Evolutionary conservation across 2,888 invertebrate genomes (phyloP), one percentile per base, ranked within the genome.

Genomic region (Nomada lathburiana): DNA sequence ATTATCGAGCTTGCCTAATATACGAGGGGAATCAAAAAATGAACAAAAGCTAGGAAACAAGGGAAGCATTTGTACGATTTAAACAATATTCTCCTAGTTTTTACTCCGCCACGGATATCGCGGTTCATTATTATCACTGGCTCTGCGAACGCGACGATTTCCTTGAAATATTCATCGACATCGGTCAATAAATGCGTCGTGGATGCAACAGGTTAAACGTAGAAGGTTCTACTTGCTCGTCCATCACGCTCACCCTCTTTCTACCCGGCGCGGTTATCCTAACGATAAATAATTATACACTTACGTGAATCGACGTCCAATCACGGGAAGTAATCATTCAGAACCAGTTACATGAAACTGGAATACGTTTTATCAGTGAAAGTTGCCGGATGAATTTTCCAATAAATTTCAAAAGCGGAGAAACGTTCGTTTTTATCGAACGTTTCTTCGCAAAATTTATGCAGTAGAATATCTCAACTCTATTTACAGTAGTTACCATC

Each of bases 141-240:
- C 29, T n/a, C 50, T 36, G n/a, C 20, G 65, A 71, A 71, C 57
- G 64, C 57, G 75, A 73, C 79, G 64, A 81, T 81, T 80, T 59
- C 69, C 59, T 71, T 86, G 75, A 88, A 88, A 88, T 88, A 88
- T 88, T 88, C 88, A 88, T 88, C 80, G 86, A 65, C 83, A 77
- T 53, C 67, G 77, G 75, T 78, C 81, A 76, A 88, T 88, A 88
- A 88, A 88, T 88, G 80, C 80, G 76, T 81, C 77, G 80, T 29
- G 71, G 88, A 75, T 74, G 88, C 88, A 88, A 88, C 88, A 88
- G 88, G 88, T 88, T 88, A 86, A 77, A 81, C 79, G 77, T 71
- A 77, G 83, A 86, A 86, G 76, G 71, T 85, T 88, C 83, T 73
- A 76, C 79, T 36, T 59, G 62, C 64, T 76, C 63, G 42, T 59